phyloP scores from a whole-genome alignment of 2,113 vertebrate species.

The Siniperca knerii region DNA sequence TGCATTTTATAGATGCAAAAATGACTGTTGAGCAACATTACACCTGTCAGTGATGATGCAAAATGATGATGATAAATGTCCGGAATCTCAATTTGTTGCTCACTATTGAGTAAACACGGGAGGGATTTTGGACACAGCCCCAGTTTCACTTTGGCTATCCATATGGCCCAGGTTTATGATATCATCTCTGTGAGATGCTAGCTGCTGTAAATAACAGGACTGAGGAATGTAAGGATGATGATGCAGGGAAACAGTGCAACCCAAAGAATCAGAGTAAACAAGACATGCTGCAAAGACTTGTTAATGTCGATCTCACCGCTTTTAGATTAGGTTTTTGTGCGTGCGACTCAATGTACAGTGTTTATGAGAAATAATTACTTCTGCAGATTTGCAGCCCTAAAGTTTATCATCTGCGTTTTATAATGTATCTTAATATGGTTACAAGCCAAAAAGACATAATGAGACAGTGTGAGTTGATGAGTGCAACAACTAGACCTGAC shows the following conservation, averaged over 20 bases:
- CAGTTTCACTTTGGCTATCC: not conserved
- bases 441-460: conserved; percentile 20
- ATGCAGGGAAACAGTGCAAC: not conserved
- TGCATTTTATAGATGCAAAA: no score
- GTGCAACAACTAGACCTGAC: conserved; percentile 44
- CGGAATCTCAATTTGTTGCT: not conserved
- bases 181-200: conserved; percentile 16
- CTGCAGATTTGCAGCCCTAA: conserved; percentile 16
- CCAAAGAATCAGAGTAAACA: not conserved
- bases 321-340: conserved; percentile 14
- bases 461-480: conserved; percentile 31
- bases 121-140: not conserved
- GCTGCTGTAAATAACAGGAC: conserved; percentile 27
- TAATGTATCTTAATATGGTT: conserved; percentile 3
- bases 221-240: not conserved
- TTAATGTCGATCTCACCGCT: not conserved
- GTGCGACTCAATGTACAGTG: not conserved
- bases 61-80: no score
- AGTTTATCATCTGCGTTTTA: conserved; percentile 13
- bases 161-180: conserved; percentile 24
- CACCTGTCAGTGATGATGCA: no score
- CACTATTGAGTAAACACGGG: not conserved
- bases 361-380: conserved; percentile 22
- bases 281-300: not conserved
- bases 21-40: no score